phyloP scores from a whole-genome alignment of 2,888 invertebrate genomes.

The Penaeus monodon region DNA sequence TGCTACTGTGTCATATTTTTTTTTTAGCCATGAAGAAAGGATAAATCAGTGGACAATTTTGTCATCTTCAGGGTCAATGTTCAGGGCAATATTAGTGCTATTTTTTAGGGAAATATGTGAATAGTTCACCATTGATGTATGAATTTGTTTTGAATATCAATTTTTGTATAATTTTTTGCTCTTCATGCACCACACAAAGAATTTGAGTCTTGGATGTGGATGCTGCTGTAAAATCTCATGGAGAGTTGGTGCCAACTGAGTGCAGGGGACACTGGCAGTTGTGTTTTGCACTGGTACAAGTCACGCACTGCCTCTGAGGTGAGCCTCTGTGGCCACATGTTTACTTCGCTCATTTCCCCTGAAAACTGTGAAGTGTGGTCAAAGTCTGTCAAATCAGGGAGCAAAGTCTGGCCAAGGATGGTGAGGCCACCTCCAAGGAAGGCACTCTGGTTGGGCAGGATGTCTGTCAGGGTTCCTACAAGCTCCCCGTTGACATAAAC shows the following conservation, averaged over 20 bases:
- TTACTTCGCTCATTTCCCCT: slow-evolving; percentile 60
- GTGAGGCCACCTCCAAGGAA: slow-evolving; percentile 59
- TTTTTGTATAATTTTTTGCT: background rate
- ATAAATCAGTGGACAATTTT: too few relatives aligned
- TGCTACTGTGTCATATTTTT: too few relatives aligned
- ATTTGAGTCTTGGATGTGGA: slow-evolving; percentile 17
- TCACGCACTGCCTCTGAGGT: slow-evolving; percentile 29
- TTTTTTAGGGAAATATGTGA: too few relatives aligned
- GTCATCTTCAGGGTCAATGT: too few relatives aligned
- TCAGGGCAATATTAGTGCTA: too few relatives aligned
- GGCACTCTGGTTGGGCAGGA: slow-evolving; percentile 24
- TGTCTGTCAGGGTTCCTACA: slow-evolving; percentile 50
- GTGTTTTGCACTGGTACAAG: slow-evolving; percentile 43
- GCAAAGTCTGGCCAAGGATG: slow-evolving; percentile 60
- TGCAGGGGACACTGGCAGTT: slow-evolving; percentile 4
- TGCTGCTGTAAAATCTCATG: slow-evolving; percentile 49
- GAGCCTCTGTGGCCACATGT: slow-evolving; percentile 47
- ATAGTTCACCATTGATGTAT: background rate
- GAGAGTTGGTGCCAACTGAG: slow-evolving; percentile 43
- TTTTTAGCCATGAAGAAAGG: too few relatives aligned
- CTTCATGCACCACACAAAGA: slow-evolving; percentile 47
- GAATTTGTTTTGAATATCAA: slow-evolving; percentile 1
- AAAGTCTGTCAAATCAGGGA: slow-evolving; percentile 63
- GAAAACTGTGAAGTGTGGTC: slow-evolving; percentile 60
- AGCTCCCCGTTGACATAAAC: slow-evolving; percentile 61